Base-by-base conservation (phyloP, 2,113 vertebrate genomes). In the Psilopsiagon aymara region DNA sequence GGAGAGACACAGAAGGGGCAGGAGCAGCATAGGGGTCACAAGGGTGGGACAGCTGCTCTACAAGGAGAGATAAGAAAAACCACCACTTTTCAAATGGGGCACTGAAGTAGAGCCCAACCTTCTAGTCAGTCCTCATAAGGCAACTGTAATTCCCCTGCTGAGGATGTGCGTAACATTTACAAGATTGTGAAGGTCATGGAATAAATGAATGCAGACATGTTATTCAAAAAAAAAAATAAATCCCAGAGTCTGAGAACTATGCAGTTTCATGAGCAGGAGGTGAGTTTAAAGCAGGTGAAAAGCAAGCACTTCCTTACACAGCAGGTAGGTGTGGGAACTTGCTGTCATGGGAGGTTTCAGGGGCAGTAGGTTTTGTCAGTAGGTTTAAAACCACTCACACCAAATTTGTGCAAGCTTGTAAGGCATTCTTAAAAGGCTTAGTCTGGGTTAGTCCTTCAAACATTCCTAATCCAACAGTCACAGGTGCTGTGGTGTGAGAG, bases 31-130 rank as follows among this genome's bases (percentile, higher is more conserved):
- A 53, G n/a, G 9, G 4, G 8, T 10, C 46, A 68, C 20, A 35
- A 17, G 11, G 6, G 4, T 44, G 51, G 13, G 28, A 66, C 19
- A 79, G 19, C 35, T 44, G 43, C 23, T 44, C 37, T n/a, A 29
- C 39, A 53, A 62, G 44, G 8, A 53, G 19, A 52, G 29, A 29
- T 35, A 53, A 74, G 46, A 74, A 73, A 11, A 14, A 39, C 13
- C 0, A 1, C 19, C 33, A 7, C 7, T 79, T 33, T n/a, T 59
- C 1, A 2, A 44, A 20, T 15, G 21, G n/a, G 41, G 12, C 69
- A 75, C 60, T 23, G 39, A 25, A 80, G 51, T 24, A 67, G 10
- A 67, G 20, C 46, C 52, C n/a, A 35, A 24, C 7, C 47, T 47
- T 52, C 59, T 25, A 44, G 13, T 41, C 46, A 47, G 62, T 75